Base-by-base conservation (phyloP, 2,113 vertebrate species). In the Hydrochoerus hydrochaeris region DNA sequence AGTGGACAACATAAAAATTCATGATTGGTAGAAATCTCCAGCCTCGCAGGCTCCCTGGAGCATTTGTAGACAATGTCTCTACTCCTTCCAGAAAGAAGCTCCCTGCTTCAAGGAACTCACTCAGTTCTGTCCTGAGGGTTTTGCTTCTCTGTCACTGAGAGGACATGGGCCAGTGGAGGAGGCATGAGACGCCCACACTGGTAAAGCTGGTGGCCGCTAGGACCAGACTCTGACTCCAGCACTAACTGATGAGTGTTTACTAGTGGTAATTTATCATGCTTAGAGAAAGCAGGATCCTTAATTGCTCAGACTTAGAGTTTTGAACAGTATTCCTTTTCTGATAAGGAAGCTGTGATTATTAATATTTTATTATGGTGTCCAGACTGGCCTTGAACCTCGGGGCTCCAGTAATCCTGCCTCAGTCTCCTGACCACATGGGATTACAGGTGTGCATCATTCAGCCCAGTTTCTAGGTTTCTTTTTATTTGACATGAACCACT, bases 1-100 rank as follows among this genome's bases (percentile, higher is more conserved):
- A 62, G 16, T 67, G 65, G 69, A 75, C 92, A 80, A 65, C 41
- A 87, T 85, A 94, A 63, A 71, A 91, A 85, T 65, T 92, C 80
- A 71, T 5, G 69, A 78, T 54, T 38, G 52, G 97, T 94, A 89
- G 81, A 5, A n/a, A 60, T n/a, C 7, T 12, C 75, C 82, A 89
- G 90, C 94, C 85, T 98, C 73, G 96, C 73, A 60, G 14, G 71
- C 78, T 95, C 97, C 87, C 82, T 12, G 62, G 14, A 80, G 86
- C 22, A 63, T 22, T 71, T 90, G 38, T 73, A 95, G 86, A 30
- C 1, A 20, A 46, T 10, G 4, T 46, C 67, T 63, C 78, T 49
- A 28, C 62, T 41, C 71, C 67, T 32, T 83, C 65, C 91, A 69
- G 32, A 46, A 67, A 95, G 52, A 1, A 0, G 38, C 71, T 95